Evolutionary conservation across 2,113 vertebrate genomes (phyloP).

Genomic region (Hirundichthys speculiger): DNA sequence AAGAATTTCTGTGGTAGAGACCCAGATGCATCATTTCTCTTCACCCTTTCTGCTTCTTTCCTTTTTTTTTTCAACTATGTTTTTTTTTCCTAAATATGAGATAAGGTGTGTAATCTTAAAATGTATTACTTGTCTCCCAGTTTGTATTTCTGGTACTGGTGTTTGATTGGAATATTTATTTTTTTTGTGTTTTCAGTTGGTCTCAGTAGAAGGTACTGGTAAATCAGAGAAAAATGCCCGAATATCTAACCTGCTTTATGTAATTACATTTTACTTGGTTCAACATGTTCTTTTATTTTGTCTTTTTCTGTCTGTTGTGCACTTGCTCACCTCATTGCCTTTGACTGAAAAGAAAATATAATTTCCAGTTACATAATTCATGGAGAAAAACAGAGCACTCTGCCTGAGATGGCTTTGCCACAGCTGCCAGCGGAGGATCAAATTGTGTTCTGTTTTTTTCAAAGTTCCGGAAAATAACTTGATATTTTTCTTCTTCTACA

Average conservation of each 20-base stretch:
- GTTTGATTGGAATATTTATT: constrained; percentile 18
- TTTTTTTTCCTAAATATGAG: no score
- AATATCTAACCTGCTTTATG: not conserved
- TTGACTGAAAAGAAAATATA: constrained; percentile 13
- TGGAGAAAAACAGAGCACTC: not conserved
- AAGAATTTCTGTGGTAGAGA: no score
- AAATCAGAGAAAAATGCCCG: not conserved
- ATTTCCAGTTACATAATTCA: constrained; percentile 17
- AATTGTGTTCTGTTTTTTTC: constrained; percentile 17
- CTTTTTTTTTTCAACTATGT: no score
- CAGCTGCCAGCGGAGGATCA: no score
- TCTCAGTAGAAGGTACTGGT: not conserved
- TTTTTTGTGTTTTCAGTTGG: constrained; percentile 3
- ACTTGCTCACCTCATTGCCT: not conserved
- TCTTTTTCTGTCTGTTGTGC: not conserved
- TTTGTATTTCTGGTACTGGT: no score
- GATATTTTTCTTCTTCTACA: not conserved
- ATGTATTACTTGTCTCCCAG: no score
- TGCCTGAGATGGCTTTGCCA: not conserved
- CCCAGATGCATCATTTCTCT: no score
- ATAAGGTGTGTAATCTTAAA: no score
- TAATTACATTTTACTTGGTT: not conserved
- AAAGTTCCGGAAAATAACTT: not conserved
- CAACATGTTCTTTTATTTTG: not conserved
- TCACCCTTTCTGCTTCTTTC: no score